Evolutionary conservation across 2,888 invertebrate species (phyloP), one percentile per base, ranked within the genome.

Genomic region (Dynastes maya): DNA sequence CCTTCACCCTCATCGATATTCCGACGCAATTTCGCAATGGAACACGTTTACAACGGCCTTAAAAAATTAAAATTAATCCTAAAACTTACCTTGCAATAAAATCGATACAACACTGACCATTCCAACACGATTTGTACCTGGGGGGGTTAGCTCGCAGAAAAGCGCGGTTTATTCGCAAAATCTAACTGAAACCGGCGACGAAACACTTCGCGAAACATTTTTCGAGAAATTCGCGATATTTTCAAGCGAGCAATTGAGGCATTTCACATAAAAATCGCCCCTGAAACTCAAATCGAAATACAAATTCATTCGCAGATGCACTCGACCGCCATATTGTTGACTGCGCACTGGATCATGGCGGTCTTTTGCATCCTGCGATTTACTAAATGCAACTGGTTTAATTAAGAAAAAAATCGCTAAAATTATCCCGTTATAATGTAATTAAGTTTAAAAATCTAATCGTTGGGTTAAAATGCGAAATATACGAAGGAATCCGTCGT

Each of bases 71-170:
- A 45, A 45, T 45, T 45, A 45, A 45, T 11, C 49, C 58, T 45
- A 58, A 79, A 74, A 67, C 64, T 71, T 45, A 65, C 64, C 45
- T 45, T 11, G 45, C 55, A 16, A 58, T 22, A 78, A 77, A 77
- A 79, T 79, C 79, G 77, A 79, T 79, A 77, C 76, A 11, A 70
- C 27, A 58, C 55, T 58, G 55, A 58, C 64, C 64, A 61, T 58
- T 29, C 74, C 70, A 58, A 58, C 22, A 58, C 22, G 55, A 8
- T 58, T 58, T 22, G 55, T 22, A 22, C 55, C 16, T 37, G 55
- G 22, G 55, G 55, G 55, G 55, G 55, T 58, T 58, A 58, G 55
- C 22, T 9, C 16, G 22, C 22, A 6, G 6, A 58, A 58, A 58
- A 58, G 22, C 22, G 16, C 16, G 22, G 22, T 58, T 61, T 70